A percentile compares a stretch with the other conserved stretches of the same genome.
Evolutionary conservation across 2,888 invertebrate species (phyloP).

Genomic region (Dryobota labecula): DNA sequence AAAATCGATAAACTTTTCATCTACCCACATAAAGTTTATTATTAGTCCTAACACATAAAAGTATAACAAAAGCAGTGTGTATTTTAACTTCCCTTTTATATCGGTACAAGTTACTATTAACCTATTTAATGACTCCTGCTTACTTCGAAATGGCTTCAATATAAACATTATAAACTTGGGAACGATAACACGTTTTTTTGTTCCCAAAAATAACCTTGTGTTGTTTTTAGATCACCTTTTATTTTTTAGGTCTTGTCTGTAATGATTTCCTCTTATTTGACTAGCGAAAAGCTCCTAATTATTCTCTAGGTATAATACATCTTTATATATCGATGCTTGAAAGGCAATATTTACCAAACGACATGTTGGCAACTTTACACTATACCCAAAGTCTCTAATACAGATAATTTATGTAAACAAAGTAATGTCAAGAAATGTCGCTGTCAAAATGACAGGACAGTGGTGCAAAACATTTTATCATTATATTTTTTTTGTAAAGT

Average conservation of each 20-base stretch:
- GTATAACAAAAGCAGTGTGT: constrained; percentile 42
- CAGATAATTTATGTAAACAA: too few relatives aligned
- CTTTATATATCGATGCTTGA: too few relatives aligned
- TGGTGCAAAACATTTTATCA: too few relatives aligned
- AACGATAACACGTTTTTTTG: constrained; percentile 47
- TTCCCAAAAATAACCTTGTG: constrained; percentile 22
- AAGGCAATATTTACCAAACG: too few relatives aligned
- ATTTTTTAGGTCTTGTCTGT: background rate
- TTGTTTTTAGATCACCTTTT: too few relatives aligned
- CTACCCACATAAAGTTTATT: constrained; percentile 5
- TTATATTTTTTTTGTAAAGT: too few relatives aligned
- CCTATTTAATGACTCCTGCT: constrained; percentile 60
- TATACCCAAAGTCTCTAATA: too few relatives aligned
- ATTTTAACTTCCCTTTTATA: constrained; percentile 35
- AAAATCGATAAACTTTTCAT: background rate
- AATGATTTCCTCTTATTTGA: background rate
- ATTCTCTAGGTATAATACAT: too few relatives aligned
- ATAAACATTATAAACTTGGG: constrained; percentile 48
- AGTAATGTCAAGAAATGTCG: too few relatives aligned
- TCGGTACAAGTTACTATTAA: constrained; percentile 51
- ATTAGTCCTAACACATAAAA: constrained; percentile 12
- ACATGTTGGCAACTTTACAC: too few relatives aligned
- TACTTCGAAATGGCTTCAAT: constrained; percentile 52
- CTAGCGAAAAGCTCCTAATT: too few relatives aligned
- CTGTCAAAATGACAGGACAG: too few relatives aligned